Percentiles rank a stretch among this genome's conserved stretches.
Evolutionary conservation across 2,113 vertebrate genomes (phyloP).

Genomic region (Protobothrops mucrosquamatus): DNA sequence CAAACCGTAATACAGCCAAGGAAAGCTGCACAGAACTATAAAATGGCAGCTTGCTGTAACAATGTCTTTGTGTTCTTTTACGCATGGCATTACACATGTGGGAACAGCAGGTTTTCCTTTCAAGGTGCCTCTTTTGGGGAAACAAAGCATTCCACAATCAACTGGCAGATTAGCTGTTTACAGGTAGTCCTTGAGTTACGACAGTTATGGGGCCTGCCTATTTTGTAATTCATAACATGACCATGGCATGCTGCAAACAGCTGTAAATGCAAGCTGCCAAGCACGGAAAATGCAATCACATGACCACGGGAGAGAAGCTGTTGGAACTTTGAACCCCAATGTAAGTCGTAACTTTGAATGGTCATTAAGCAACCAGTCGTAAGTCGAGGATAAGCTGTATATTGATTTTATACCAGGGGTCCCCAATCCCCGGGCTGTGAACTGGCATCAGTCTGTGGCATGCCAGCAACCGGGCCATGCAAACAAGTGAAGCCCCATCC

Average conservation of each 20-base stretch:
- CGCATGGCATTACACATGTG: neutral
- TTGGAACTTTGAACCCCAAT: neutral
- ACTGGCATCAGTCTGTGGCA: too few species aligned
- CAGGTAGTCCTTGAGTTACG: neutral
- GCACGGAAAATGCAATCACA: neutral
- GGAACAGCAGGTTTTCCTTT: neutral
- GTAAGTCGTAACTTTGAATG: neutral
- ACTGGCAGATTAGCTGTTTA: neutral
- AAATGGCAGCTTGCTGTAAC: neutral
- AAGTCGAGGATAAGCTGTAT: neutral
- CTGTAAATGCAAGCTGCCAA: neutral
- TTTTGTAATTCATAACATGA: neutral
- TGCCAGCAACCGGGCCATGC: too few species aligned
- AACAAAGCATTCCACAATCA: neutral
- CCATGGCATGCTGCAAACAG: neutral
- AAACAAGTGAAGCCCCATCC: too few species aligned
- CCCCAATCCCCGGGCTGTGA: too few species aligned
- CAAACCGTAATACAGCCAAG: neutral
- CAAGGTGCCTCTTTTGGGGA: neutral
- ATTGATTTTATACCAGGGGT: neutral
- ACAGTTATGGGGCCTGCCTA: neutral
- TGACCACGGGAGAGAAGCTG: neutral
- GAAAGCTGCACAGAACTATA: neutral
- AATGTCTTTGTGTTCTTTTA: neutral
- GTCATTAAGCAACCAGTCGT: neutral